Percentiles rank a stretch among this genome's conserved stretches.
Conservation (phyloP, 2,113 vertebrate genomes). For the Chroicocephalus ridibundus region DNA sequence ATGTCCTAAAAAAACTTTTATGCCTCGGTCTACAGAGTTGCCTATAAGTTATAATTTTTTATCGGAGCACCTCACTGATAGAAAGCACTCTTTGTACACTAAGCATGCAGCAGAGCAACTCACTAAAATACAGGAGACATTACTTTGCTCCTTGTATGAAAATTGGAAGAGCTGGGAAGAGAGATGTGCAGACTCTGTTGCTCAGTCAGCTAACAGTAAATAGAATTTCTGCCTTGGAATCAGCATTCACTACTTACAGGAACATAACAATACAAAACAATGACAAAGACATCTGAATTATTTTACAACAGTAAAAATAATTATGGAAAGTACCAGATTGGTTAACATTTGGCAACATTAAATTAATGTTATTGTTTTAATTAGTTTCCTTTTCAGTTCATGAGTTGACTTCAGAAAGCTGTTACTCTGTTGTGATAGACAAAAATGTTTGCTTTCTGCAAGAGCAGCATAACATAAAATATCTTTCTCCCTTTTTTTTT, state of each 20-base stretch:
- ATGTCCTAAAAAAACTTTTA: neutral
- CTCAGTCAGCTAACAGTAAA: neutral
- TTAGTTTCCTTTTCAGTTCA: slow-evolving; percentile 29
- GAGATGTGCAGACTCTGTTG: neutral
- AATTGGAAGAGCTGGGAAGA: neutral
- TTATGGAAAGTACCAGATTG: slow-evolving; percentile 6
- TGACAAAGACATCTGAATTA: neutral
- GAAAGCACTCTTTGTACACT: neutral
- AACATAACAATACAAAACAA: slow-evolving; percentile 24
- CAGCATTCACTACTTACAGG: neutral
- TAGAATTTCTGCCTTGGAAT: neutral
- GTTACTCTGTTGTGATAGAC: neutral
- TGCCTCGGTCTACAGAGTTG: neutral
- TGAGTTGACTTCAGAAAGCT: slow-evolving; percentile 20
- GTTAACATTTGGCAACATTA: slow-evolving; percentile 20
- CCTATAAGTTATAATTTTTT: neutral
- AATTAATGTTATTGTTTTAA: slow-evolving; percentile 36
- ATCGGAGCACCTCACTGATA: neutral
- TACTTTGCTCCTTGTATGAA: neutral
- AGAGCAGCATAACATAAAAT: slow-evolving; percentile 8
- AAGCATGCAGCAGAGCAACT: neutral
- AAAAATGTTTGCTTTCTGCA: slow-evolving; percentile 25
- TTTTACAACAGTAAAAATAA: slow-evolving; percentile 32
- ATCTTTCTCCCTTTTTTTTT: neutral
- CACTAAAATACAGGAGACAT: neutral